phyloP scores from a whole-genome alignment of 2,113 vertebrate species.

The Cacatua alba region DNA sequence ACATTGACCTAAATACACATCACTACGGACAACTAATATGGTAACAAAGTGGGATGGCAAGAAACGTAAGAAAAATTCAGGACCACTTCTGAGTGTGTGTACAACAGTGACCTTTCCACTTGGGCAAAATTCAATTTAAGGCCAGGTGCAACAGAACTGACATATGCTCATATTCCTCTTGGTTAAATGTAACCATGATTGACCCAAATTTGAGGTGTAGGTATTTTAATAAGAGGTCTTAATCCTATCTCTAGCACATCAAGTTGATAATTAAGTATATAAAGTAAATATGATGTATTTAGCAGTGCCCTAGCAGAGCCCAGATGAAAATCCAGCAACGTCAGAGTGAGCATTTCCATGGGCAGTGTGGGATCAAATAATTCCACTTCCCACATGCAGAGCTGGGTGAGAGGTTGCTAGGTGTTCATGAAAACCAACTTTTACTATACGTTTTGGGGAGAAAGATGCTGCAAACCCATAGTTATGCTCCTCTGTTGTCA shows the following conservation, averaged over 20 bases:
- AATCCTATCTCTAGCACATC: neutral
- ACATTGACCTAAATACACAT: slow-evolving; percentile 66
- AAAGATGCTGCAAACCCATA: neutral
- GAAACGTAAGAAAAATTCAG: neutral
- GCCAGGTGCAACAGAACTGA: neutral
- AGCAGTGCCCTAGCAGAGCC: neutral
- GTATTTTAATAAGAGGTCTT: neutral
- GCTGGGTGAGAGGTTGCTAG: neutral
- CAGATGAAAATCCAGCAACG: neutral
- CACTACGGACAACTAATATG: neutral
- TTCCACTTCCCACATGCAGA: neutral
- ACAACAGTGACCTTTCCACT: neutral
- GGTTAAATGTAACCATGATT: neutral
- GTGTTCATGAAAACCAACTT: neutral
- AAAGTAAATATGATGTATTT: neutral
- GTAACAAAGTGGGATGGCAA: neutral
- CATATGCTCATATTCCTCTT: neutral
- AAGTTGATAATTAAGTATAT: neutral
- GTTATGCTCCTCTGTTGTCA: neutral
- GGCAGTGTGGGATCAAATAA: neutral
- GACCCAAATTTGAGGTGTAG: neutral
- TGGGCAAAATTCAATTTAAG: neutral
- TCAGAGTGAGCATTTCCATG: neutral
- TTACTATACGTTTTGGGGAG: neutral
- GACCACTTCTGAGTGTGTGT: neutral